Conservation (phyloP, 2,888 invertebrate genomes). For the Celastrina argiolus region DNA sequence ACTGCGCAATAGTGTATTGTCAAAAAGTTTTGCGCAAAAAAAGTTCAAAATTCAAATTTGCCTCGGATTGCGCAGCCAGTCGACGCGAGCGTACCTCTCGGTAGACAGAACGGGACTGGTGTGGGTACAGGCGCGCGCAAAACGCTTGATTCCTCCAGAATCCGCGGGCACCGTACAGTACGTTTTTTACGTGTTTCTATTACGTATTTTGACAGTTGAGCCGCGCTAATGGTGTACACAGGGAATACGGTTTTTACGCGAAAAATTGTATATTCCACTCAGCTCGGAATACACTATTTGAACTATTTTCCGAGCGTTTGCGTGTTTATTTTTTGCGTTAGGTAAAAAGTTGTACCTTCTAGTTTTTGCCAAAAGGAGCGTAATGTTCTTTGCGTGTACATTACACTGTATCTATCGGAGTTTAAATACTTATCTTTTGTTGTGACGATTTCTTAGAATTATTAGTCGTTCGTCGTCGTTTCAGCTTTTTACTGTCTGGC, state of each 20-base stretch:
- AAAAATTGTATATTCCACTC: constrained; percentile 28
- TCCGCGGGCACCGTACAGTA: constrained; percentile 40
- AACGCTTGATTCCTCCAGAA: constrained; percentile 61
- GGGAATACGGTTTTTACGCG: constrained; percentile 25
- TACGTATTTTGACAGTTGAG: constrained; percentile 2
- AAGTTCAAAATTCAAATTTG: constrained; percentile 30
- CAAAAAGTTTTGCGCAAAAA: constrained; percentile 26
- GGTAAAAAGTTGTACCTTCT: not conserved
- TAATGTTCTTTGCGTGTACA: not conserved
- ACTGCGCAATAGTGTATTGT: constrained; percentile 32
- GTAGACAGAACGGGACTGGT: constrained; percentile 38
- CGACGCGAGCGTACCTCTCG: constrained; percentile 46
- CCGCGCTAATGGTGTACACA: constrained; percentile 25
- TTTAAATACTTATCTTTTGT: too few relatives aligned
- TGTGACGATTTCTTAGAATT: too few relatives aligned
- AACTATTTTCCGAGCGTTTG: not conserved
- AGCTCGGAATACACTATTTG: not conserved
- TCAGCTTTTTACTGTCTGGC: too few relatives aligned
- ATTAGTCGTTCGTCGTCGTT: too few relatives aligned
- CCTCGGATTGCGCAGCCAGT: constrained; percentile 37
- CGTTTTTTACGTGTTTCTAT: constrained; percentile 33
- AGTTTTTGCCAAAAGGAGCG: not conserved
- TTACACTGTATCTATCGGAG: too few relatives aligned
- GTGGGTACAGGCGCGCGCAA: constrained; percentile 63
- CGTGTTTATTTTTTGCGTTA: not conserved